These are phyloP conservation scores for Arbacia lixula DNA, from an alignment of 53 echinoderm and acorn worm genomes.

Conservation along the genomic window DNA sequence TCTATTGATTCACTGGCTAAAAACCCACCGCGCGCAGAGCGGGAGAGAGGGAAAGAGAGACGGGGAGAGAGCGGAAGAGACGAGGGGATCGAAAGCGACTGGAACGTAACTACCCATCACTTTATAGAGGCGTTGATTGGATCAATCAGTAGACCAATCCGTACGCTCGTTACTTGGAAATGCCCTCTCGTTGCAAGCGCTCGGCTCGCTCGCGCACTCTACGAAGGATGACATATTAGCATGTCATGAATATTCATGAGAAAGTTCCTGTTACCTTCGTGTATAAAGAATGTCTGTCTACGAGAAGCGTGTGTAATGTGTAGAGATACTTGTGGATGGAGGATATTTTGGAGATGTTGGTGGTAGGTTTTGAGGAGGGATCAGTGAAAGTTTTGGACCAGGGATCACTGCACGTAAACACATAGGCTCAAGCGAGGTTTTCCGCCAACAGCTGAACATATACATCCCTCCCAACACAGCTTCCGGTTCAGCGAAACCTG, in stretches of 20 bases:
- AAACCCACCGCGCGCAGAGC: constrained; percentile 1
- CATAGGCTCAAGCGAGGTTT: constrained; percentile 35
- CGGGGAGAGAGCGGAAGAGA: too few relatives aligned
- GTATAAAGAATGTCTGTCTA: too few relatives aligned
- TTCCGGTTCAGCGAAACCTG: constrained; percentile 37
- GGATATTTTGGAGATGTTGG: constrained; percentile 5
- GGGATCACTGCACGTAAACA: constrained; percentile 54
- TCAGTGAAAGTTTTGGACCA: constrained; percentile 12
- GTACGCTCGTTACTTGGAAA: constrained; percentile 18
- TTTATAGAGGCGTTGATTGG: constrained; percentile 54
- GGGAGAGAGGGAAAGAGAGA: not conserved
- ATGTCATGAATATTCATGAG: too few relatives aligned
- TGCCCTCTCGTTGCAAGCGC: not conserved
- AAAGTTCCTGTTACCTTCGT: too few relatives aligned
- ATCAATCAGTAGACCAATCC: constrained; percentile 41
- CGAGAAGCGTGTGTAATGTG: too few relatives aligned
- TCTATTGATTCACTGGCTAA: constrained; percentile 46
- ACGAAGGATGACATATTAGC: too few relatives aligned
- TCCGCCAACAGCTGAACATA: constrained; percentile 49
- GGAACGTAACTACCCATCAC: constrained; percentile 13
- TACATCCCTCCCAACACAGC: constrained; percentile 36
- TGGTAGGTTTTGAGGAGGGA: too few relatives aligned
- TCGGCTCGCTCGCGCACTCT: not conserved
- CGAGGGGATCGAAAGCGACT: too few relatives aligned
- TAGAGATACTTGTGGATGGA: too few relatives aligned